phyloP scores from a whole-genome alignment of 1,140 invertebrate species.

The Microplitis mediator region DNA sequence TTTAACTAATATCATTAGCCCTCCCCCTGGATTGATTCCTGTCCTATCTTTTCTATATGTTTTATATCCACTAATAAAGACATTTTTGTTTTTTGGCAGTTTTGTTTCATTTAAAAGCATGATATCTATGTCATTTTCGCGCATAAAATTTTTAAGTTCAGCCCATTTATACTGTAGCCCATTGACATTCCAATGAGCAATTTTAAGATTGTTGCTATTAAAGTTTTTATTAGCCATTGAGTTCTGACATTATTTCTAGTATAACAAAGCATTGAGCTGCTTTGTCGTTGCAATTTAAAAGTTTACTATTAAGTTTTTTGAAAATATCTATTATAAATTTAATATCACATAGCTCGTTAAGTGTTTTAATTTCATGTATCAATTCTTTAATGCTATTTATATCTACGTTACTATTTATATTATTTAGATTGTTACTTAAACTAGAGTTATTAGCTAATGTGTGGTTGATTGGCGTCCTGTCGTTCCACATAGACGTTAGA shows the following conservation, averaged over 20 bases:
- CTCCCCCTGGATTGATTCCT: neutral
- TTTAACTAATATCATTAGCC: neutral
- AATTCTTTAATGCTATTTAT: neutral
- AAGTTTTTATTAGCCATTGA: neutral
- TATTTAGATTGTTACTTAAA: neutral
- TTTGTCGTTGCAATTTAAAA: neutral
- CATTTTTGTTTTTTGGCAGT: neutral
- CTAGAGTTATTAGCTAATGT: too few species aligned
- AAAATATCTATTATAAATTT: neutral
- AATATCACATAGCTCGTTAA: neutral
- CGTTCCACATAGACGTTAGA: too few species aligned
- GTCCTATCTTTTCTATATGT: neutral
- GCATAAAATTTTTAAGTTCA: conserved; percentile 7
- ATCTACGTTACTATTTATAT: neutral
- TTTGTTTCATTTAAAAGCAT: conserved; percentile 9
- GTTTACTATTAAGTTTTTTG: conserved; percentile 2
- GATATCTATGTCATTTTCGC: neutral
- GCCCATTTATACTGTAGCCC: neutral
- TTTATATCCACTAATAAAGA: neutral
- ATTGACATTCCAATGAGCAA: conserved; percentile 26
- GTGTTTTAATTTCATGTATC: neutral
- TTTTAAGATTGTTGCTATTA: too few species aligned
- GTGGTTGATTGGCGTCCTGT: too few species aligned
- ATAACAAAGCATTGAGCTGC: neutral
- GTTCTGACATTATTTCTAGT: neutral